phyloP scores from a whole-genome alignment of 1,140 invertebrate genomes.

The Tetranychus urticae region DNA sequence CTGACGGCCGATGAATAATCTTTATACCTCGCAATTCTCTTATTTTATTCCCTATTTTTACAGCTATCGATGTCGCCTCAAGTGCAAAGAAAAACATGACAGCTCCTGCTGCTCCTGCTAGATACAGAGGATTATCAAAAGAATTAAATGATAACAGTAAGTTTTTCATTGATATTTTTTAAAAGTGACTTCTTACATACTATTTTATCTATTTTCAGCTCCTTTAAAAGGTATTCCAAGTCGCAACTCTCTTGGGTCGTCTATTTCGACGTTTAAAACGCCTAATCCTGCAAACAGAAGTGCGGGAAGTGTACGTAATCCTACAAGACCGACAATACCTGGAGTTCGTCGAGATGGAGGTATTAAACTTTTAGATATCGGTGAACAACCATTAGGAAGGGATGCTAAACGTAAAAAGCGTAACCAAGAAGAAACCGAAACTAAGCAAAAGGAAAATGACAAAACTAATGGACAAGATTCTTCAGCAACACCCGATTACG shows the following conservation, averaged over 20 bases:
- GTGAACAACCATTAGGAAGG: slow-evolving; percentile 53
- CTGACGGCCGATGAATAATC: background rate
- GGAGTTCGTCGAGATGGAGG: slow-evolving; percentile 47
- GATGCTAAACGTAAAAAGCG: slow-evolving; percentile 36
- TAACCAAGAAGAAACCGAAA: slow-evolving; percentile 45
- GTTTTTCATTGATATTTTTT: background rate
- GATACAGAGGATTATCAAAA: slow-evolving; percentile 82
- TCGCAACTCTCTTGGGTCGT: slow-evolving; percentile 33
- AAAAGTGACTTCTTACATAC: background rate
- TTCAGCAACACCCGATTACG: slow-evolving; percentile 42
- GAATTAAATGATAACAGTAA: slow-evolving; percentile 24
- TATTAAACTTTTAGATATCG: slow-evolving; percentile 54
- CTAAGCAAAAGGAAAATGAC: slow-evolving; percentile 25
- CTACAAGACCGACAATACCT: background rate
- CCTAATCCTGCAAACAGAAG: background rate
- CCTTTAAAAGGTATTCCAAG: slow-evolving; percentile 72
- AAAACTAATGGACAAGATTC: slow-evolving; percentile 15
- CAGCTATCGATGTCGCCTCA: slow-evolving; percentile 50
- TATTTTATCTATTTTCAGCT: slow-evolving; percentile 26
- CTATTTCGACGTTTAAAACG: background rate
- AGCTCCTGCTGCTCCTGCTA: slow-evolving; percentile 55
- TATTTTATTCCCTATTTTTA: slow-evolving; percentile 8
- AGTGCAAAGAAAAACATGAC: slow-evolving; percentile 68
- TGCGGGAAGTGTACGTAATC: background rate
- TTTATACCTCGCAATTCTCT: background rate